Base-by-base conservation (phyloP, 2,113 vertebrate species). In the Oryzias javanicus region DNA sequence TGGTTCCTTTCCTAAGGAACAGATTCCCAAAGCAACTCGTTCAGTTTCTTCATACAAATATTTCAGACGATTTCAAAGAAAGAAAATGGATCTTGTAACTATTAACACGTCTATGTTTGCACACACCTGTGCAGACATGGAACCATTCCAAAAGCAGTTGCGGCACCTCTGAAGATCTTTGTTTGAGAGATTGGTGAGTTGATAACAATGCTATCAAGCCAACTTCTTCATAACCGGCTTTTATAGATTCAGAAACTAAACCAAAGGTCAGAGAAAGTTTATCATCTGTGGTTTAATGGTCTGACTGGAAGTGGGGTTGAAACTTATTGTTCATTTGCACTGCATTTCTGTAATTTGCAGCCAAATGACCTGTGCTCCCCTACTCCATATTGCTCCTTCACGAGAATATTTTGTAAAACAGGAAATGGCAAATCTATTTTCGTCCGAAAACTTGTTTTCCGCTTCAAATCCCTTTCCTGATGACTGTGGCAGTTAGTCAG, bases 311-410 rank as follows among this genome's bases (percentile, higher is more conserved):
- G 50, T 60, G 25, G 47, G 42, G 64, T 35, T 63, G 71, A 72
- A 85, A 79, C 59, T 51, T 60, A 63, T 69, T 10, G 12, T 35
- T 35, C 2, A 35, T 35, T 35, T 35, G 8, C 35, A 35, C 12
- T 35, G 35, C 35, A 3, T 35, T 65, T 70, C 61, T 63, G 51
- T 74, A 66, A 84, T 83, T 79, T 76, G 61, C 62, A 44, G 29
- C 60, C 70, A 77, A 84, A 81, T 69, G 57, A 82, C 78, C 81
- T 77, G 71, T 47, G 62, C 51, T 75, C 59, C 70, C 64, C 66
- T 71, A 70, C 50, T 73, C 51, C 54, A 56, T 44, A 76, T 73
- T 61, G 72, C 62, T 68, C 57, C 68, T 65, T 64, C 51, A 63
- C 14, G 44, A 65, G 57, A 56, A 60, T 50, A 62, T 60, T 72